Conservation (phyloP, 2,797 vertebrate species). For the Staurois parvus region DNA sequence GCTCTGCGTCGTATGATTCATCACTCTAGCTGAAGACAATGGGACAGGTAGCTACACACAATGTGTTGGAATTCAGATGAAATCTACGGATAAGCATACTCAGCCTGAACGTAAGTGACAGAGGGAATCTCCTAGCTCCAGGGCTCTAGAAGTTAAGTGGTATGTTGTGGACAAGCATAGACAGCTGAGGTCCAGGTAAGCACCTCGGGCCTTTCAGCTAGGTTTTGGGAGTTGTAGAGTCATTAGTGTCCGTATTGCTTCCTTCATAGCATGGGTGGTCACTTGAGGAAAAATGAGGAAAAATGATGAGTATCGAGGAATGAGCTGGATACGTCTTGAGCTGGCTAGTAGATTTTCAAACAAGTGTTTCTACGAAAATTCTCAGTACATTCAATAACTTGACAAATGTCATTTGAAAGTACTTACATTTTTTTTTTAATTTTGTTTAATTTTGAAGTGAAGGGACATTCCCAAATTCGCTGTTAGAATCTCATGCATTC, state of each 20-base stretch:
- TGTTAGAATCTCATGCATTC: too few relatives aligned
- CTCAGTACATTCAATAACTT: too few relatives aligned
- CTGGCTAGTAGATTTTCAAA: too few relatives aligned
- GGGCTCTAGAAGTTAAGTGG: constrained; percentile 33
- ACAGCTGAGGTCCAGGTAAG: constrained; percentile 32
- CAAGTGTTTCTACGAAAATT: too few relatives aligned
- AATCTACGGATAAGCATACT: constrained; percentile 3
- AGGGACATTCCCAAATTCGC: too few relatives aligned
- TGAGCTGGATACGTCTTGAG: too few relatives aligned
- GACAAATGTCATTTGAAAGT: too few relatives aligned
- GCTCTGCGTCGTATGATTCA: too few relatives aligned
- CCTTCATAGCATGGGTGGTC: constrained; percentile 45
- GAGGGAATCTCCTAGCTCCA: constrained; percentile 34
- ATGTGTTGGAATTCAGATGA: constrained; percentile 8
- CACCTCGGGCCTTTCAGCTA: constrained; percentile 6
- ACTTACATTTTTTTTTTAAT: too few relatives aligned
- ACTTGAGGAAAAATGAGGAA: too few relatives aligned
- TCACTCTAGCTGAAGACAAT: neutral
- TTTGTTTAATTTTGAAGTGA: too few relatives aligned
- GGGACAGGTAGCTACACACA: neutral
- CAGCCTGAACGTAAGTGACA: neutral
- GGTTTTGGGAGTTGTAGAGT: constrained; percentile 2
- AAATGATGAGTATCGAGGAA: too few relatives aligned
- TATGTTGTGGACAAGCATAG: constrained; percentile 55
- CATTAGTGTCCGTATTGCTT: constrained; percentile 25